Conservation (phyloP, 2,888 invertebrate species). For the Diplolepis rosae region DNA sequence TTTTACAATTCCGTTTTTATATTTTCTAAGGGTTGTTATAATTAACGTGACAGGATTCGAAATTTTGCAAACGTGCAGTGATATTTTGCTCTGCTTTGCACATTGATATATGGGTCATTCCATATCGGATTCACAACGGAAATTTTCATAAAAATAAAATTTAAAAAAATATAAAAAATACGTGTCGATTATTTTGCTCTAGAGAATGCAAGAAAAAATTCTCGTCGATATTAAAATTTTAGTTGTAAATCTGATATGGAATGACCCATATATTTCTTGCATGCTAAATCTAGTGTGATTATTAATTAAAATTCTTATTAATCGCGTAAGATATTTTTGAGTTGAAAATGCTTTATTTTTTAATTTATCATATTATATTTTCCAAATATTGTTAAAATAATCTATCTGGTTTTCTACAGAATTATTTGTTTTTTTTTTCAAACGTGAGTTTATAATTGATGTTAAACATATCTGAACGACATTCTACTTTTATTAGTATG, state of each 20-base stretch:
- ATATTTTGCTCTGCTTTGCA: conserved; percentile 9
- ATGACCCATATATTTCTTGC: background rate
- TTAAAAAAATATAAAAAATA: no score
- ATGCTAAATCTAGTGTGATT: background rate
- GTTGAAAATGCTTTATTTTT: background rate
- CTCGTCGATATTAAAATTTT: no score
- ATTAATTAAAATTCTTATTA: background rate
- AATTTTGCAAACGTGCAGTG: conserved; percentile 17
- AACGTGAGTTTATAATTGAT: background rate
- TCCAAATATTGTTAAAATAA: background rate
- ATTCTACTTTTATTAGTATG: background rate
- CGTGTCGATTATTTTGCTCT: no score
- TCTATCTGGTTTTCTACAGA: background rate
- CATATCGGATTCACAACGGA: no score
- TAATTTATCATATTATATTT: background rate
- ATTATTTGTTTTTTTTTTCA: background rate
- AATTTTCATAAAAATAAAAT: no score
- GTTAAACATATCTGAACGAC: background rate
- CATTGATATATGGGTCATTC: background rate
- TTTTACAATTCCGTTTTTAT: background rate
- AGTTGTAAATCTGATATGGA: no score
- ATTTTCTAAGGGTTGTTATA: conserved; percentile 12
- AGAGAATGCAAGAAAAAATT: no score
- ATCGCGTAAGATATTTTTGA: background rate
- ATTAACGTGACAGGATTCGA: background rate